Evolutionary conservation across 2,888 invertebrate species (phyloP), one percentile per base, ranked within the genome.

Genomic region (Diarsia brunnea): DNA sequence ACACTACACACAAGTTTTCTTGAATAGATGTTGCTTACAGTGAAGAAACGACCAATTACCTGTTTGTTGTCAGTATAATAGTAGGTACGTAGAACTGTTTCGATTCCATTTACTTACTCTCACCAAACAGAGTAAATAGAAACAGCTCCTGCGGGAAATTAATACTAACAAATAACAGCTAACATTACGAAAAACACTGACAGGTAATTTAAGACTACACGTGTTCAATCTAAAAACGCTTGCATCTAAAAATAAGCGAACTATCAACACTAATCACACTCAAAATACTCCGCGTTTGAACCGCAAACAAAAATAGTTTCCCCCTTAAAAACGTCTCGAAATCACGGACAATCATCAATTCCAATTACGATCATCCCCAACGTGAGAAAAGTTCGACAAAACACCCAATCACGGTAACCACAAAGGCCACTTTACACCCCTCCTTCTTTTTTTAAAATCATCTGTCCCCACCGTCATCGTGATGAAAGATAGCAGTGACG

Each of bases 301-400:
- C 89, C 72, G 78, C 87, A 81, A 86, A 85, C 88, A 86, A 88
- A 83, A 86, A 90, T 89, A 89, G 86, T 85, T 84, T 78, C 87
- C 88, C 87, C 88, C 65, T 85, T 85, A 81, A 89, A 88, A 90
- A 90, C 88, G 84, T 77, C 47, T 84, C 85, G 87, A 89, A 89
- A 90, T 89, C 87, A 88, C 87, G 83, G 87, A 90, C 93, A 92
- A 95, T 92, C 96, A 96, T 96, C 93, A 96, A 96, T 96, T 89
- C 95, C 94, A 96, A 96, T 96, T 95, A 96, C 93, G 88, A 84
- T 90, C 92, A 94, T 95, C 92, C 91, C 92, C 89, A 87, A 93
- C 93, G 95, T 95, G 95, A 95, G 95, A 95, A 95, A 95, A 95
- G 94, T 93, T 95, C 92, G 92, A 94, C 95, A 94, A 94, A 94